Percentiles rank a stretch among this genome's conserved stretches.
Conservation (phyloP, 2,797 vertebrate species). For the Neosalanx taihuensis region DNA sequence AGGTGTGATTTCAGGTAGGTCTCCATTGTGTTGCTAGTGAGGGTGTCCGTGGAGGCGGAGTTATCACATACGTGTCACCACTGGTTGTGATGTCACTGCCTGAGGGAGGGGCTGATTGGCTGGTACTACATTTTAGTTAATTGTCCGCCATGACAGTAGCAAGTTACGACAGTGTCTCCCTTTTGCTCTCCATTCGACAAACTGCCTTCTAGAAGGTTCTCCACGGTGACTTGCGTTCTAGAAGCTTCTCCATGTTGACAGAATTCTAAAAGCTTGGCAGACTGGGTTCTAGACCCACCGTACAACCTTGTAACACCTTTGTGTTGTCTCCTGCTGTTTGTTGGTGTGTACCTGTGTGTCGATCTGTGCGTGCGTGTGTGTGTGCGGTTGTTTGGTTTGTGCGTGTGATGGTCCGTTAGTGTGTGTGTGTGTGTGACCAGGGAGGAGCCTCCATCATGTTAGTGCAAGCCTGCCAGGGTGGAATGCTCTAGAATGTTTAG, state of each 20-base stretch:
- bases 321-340: not conserved
- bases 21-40: not conserved
- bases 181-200: not conserved
- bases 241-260: too few species aligned
- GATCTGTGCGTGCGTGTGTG: not conserved
- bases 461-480: not conserved
- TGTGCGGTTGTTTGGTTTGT: not conserved
- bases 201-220: not conserved
- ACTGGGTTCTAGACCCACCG: too few species aligned
- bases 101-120: too few species aligned
- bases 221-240: too few species aligned
- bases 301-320: not conserved
- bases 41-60: not conserved
- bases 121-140: too few species aligned
- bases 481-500: not conserved
- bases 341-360: not conserved
- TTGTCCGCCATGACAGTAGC: too few species aligned
- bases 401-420: not conserved
- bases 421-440: not conserved
- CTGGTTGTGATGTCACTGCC: not conserved
- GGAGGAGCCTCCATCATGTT: not conserved
- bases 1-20: constrained; percentile 10
- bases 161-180: not conserved
- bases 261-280: too few species aligned
- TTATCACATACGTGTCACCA: not conserved